Conservation (phyloP, 2,113 vertebrate genomes). For the Rhea americana region DNA sequence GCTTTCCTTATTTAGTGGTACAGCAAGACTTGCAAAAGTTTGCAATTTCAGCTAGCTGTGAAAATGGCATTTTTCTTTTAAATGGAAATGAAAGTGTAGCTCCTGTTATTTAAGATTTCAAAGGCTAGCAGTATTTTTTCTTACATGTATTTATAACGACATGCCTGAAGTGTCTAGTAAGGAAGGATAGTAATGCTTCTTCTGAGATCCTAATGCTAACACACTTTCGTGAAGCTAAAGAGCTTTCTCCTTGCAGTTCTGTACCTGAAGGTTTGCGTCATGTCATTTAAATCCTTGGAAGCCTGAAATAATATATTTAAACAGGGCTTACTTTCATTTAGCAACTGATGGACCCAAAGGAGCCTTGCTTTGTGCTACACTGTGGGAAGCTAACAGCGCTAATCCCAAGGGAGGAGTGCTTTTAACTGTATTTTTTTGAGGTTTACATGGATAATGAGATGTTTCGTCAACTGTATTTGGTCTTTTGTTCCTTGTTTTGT, state of each 20-base stretch:
- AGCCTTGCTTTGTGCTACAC: background rate
- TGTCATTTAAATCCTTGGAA: background rate
- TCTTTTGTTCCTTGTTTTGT: background rate
- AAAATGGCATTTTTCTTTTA: background rate
- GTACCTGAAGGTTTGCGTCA: background rate
- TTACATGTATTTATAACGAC: background rate
- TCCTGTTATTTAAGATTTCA: background rate
- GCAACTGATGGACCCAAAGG: background rate
- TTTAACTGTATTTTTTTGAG: background rate
- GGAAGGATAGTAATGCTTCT: background rate
- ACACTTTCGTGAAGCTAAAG: background rate
- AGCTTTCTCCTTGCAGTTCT: background rate
- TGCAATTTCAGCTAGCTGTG: background rate
- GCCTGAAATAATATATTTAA: background rate
- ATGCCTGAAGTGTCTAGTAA: background rate
- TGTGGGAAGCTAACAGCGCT: background rate
- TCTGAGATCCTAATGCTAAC: rapidly evolving
- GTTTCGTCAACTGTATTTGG: background rate
- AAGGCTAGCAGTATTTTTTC: background rate
- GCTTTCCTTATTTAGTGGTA: background rate
- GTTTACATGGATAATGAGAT: background rate
- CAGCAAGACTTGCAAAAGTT: background rate
- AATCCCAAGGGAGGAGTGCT: background rate
- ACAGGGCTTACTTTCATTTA: background rate
- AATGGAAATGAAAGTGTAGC: background rate